These are phyloP conservation scores for Tetragonisca angustula DNA, from an alignment of 2,888 invertebrate genomes.

Conservation along the genomic window DNA sequence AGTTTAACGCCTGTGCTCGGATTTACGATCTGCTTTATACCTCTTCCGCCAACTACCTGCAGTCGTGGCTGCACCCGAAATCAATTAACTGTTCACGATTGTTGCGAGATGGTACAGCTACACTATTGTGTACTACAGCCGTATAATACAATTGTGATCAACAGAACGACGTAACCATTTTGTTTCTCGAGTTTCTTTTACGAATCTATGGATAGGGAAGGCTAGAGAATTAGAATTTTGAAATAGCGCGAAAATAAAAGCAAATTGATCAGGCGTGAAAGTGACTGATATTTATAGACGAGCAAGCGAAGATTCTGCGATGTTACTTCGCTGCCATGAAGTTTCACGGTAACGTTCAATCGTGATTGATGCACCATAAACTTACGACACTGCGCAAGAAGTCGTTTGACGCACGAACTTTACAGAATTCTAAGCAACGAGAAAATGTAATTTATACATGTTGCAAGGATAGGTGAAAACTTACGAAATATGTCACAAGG, in stretches of 20 bases:
- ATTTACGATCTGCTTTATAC: slow-evolving; percentile 11
- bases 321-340: background rate
- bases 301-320: background rate
- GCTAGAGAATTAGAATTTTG: background rate
- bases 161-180: background rate
- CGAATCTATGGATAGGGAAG: background rate
- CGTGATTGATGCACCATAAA: slow-evolving; percentile 14
- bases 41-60: background rate
- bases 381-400: background rate
- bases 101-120: background rate
- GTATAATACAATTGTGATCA: background rate
- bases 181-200: background rate
- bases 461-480: background rate
- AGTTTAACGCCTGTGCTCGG: slow-evolving; percentile 10
- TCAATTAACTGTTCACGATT: slow-evolving; percentile 5
- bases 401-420: slow-evolving; percentile 1
- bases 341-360: background rate
- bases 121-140: background rate
- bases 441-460: background rate
- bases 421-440: slow-evolving; percentile 1
- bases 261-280: background rate
- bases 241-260: background rate
- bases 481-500: background rate
- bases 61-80: background rate
- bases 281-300: background rate